These are phyloP conservation scores for Biston betularia DNA, from an alignment of 2,888 invertebrate species.

Conservation along the genomic window DNA sequence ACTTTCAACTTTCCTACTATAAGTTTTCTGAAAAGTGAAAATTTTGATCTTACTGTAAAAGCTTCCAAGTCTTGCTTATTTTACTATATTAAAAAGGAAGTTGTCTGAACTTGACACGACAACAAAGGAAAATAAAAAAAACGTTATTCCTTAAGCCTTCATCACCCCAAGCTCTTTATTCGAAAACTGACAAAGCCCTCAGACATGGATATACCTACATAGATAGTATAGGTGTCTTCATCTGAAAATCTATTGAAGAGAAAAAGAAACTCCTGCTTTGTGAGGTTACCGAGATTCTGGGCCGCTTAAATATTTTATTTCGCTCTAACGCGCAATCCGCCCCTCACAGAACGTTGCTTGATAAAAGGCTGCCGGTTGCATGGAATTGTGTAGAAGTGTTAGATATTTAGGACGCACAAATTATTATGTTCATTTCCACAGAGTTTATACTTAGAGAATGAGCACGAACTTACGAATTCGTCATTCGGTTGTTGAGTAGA, in stretches of 20 bases:
- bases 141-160: conserved; percentile 22
- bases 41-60: not conserved
- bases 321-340: conserved; percentile 66
- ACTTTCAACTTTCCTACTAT: too few species aligned
- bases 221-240: conserved; percentile 17
- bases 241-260: conserved; percentile 54
- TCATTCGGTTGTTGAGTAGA: too few species aligned
- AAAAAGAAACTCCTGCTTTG: conserved; percentile 59
- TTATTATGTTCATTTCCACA: not conserved
- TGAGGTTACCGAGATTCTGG: conserved; percentile 63
- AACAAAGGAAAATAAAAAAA: conserved; percentile 19
- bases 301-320: conserved; percentile 72
- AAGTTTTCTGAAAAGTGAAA: too few species aligned
- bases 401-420: not conserved
- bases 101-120: conserved; percentile 15
- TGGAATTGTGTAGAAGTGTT: conserved; percentile 11
- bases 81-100: not conserved
- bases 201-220: conserved; percentile 15
- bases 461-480: too few species aligned
- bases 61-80: not conserved
- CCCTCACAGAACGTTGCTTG: conserved; percentile 49
- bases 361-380: conserved; percentile 22
- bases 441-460: too few species aligned
- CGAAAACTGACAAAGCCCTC: conserved; percentile 30
- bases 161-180: conserved; percentile 30